Conservation (phyloP, 1,140 invertebrate genomes). For the Ectropis grisescens region DNA sequence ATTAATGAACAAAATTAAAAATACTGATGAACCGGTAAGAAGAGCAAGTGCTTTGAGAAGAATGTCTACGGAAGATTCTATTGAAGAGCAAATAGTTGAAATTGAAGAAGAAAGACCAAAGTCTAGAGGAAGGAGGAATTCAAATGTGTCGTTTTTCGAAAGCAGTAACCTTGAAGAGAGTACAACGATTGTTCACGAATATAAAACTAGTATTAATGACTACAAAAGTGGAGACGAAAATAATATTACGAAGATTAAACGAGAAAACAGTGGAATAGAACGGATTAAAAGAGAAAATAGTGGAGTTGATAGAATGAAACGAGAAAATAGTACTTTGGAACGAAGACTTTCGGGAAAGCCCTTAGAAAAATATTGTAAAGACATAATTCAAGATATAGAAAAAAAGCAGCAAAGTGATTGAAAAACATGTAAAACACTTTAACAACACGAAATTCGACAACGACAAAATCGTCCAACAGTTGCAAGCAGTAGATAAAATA, state of each 20-base stretch:
- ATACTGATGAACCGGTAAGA: constrained; percentile 35
- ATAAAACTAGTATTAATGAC: too few relatives aligned
- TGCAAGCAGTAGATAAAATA: constrained; percentile 56
- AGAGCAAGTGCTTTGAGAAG: constrained; percentile 41
- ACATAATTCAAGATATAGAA: constrained; percentile 63
- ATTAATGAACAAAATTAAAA: constrained; percentile 52
- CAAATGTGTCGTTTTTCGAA: constrained; percentile 44
- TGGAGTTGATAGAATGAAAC: not conserved
- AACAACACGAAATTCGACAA: constrained; percentile 48
- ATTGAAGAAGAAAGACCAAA: constrained; percentile 36
- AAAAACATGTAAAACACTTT: constrained; percentile 60
- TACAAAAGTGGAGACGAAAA: constrained; percentile 15
- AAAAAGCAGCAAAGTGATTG: constrained; percentile 59
- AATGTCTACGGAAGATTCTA: constrained; percentile 41
- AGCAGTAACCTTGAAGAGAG: constrained; percentile 22
- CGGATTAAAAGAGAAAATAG: constrained; percentile 20
- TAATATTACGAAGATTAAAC: constrained; percentile 17
- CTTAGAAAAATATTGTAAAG: constrained; percentile 60
- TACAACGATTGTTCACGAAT: constrained; percentile 11
- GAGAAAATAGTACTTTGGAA: constrained; percentile 12
- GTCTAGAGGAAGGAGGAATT: constrained; percentile 43
- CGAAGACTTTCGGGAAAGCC: constrained; percentile 36
- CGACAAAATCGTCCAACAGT: constrained; percentile 50
- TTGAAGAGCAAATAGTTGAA: constrained; percentile 42
- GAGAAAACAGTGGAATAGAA: constrained; percentile 4